Conservation (phyloP, 2,113 vertebrate species). For the Planiliza haematocheilus region DNA sequence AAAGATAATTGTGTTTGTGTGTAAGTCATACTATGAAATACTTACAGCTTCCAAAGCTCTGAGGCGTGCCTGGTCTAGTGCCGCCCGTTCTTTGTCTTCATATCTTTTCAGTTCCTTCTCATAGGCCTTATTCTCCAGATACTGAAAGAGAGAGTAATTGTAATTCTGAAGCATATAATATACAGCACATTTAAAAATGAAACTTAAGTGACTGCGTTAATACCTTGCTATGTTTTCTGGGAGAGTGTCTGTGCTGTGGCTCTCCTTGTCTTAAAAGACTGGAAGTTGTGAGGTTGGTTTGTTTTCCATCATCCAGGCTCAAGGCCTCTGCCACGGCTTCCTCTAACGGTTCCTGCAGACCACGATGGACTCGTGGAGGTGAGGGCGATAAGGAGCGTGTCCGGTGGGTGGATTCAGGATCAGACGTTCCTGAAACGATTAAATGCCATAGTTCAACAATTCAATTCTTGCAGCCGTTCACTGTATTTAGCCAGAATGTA, state of each 20-base stretch:
- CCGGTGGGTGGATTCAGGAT: constrained; percentile 45
- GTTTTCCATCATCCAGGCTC: constrained; percentile 64
- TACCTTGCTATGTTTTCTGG: constrained; percentile 69
- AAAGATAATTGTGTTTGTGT: too few relatives aligned
- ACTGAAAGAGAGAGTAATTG: constrained; percentile 40
- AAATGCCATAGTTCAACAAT: not conserved
- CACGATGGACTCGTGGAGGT: constrained; percentile 64
- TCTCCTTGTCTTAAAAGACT: constrained; percentile 67
- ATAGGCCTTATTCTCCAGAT: constrained; percentile 84
- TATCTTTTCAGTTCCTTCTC: constrained; percentile 86
- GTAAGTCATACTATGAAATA: too few relatives aligned
- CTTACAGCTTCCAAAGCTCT: constrained; percentile 81
- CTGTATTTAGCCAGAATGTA: constrained; percentile 58
- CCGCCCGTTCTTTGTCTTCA: constrained; percentile 80
- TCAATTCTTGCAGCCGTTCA: too few relatives aligned
- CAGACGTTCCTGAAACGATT: constrained; percentile 60
- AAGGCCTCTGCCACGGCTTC: constrained; percentile 48
- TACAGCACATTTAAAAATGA: not conserved
- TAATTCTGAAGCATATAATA: not conserved
- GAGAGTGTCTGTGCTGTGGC: constrained; percentile 63
- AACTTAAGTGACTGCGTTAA: not conserved
- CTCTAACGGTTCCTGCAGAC: constrained; percentile 53
- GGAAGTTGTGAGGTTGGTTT: constrained; percentile 49
- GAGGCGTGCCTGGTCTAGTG: constrained; percentile 79
- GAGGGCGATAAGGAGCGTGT: constrained; percentile 86